Base-by-base conservation (phyloP, 2,113 vertebrate species). In the Conger conger region DNA sequence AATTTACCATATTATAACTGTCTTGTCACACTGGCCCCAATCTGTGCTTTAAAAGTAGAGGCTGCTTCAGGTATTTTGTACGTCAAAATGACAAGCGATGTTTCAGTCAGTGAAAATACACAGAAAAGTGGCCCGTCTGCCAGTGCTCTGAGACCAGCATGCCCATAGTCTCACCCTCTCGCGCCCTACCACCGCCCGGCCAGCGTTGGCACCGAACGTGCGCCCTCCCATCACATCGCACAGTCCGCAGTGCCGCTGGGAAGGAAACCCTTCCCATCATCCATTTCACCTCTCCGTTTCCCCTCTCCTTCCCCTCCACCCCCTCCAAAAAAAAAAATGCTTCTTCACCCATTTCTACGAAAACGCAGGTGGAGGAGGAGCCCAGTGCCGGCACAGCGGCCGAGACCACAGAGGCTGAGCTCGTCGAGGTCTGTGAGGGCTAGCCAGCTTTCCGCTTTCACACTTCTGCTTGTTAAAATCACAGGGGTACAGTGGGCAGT, bases 381-480 rank as follows among this genome's bases (percentile, higher is more conserved):
- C 90, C 93, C 82, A 93, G 92, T 90, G 87, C 82, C 89, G 94
- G 91, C 89, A 88, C 91, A 85, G 89, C 86, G 53, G 93, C 63
- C 87, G 88, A 86, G 73, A 57, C 93, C 83, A 82, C 92, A 89
- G 88, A 89, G 91, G 89, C 92, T 84, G 88, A 91, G 68, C 89
- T 88, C 87, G 85, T 83, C 63, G 93, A 97, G 97, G 96, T 97
- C 96, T 95, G 96, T 97, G 93, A 94, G 92, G 54, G 90, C 57
- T 15, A 90, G 89, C 86, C 84, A 38, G 83, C 60, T 88, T 90
- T 90, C 87, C 88, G 87, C 92, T 89, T 90, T 91, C 93, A 86
- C 86, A 88, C 88, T 89, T 36, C 76, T 27, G 38, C 38, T 79
- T 30, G 13, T 82, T 23, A 54, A 79, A 57, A 81, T 81, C 20